Evolutionary conservation across 2,797 vertebrate species (phyloP), one percentile per base, ranked within the genome.

Genomic region (Botia kubotai): DNA sequence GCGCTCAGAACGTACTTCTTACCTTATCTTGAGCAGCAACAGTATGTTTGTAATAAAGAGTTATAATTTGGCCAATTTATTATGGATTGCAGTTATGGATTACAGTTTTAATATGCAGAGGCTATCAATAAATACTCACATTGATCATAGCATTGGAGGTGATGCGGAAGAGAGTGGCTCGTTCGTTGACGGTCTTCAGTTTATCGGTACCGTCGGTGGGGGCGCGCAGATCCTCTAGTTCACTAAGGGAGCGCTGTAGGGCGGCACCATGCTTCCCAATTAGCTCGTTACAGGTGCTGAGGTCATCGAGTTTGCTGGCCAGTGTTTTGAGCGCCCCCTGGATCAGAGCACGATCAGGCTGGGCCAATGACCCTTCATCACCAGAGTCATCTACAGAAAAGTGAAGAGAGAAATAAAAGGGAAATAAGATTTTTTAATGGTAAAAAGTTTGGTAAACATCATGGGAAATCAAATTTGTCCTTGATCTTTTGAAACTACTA

Each of bases 71-170:
- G 36, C 36, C 7, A 7, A 26, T 26, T 26, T 26, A 26, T 26
- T 26, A 26, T 26, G 23, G 23, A 26, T 26, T 26, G 2, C 23
- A 26, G 23, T 26, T 26, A 26, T 26, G 23, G 23, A 26, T 26
- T 26, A 26, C 23, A 2, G 1, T 2, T 26, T 26, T 26, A 26
- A 26, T 26, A 26, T 26, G 23, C 23, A 26, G 23, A 26, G 23
- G 23, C 23, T 26, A 26, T 26, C 2, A 26, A 29, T 2, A 65
- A 8, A 36, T 4, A 62, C 94, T 97, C 89, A 98, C 97, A 83
- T 99, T 98, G 94, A 99, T 96, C 97, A 99, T 98, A 94, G 97
- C 97, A 97, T 99, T 99, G 86, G 97, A 97, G 72, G 97, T 98
- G 93, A 98, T 98, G 82, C 97, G 95, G 92, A 99, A 97, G 84